Conservation (phyloP, 2,113 vertebrate genomes). For the Oncorhynchus masou region DNA sequence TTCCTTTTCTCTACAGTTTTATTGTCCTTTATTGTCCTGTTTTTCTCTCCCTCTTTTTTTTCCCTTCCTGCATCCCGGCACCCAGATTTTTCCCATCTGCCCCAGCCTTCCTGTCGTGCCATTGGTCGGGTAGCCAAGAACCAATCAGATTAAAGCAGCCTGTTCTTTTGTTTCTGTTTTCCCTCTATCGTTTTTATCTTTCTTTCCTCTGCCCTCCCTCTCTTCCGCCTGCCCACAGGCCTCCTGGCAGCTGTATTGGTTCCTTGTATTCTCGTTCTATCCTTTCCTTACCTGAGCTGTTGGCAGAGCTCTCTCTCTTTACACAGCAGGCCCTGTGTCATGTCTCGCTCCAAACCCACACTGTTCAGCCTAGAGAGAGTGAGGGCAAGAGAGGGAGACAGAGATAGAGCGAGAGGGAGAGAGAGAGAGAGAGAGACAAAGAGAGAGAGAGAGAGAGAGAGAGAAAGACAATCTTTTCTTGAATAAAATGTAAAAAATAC, state of each 20-base stretch:
- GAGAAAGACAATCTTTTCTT: too few relatives aligned
- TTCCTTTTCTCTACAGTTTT: slow-evolving; percentile 5
- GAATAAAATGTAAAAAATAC: too few relatives aligned
- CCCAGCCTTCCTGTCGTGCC: slow-evolving; percentile 1
- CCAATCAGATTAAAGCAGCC: background rate
- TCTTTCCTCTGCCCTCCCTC: background rate
- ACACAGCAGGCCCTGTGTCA: background rate
- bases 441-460: background rate
- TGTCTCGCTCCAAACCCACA: background rate
- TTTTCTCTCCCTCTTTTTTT: background rate
- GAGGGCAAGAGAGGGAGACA: background rate
- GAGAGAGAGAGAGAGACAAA: background rate
- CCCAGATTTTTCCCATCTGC: too few relatives aligned
- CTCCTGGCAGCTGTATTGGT: background rate
- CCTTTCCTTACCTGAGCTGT: background rate
- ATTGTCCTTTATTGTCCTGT: too few relatives aligned
- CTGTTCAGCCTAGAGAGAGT: background rate
- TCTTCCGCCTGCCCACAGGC: background rate
- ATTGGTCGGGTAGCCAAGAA: background rate
- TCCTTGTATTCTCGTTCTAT: background rate
- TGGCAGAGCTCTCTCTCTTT: background rate
- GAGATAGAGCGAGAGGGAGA: background rate
- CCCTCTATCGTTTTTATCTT: background rate
- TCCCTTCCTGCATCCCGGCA: too few relatives aligned
- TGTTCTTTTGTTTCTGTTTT: background rate